Conservation (phyloP, 2,797 vertebrate species). For the Odontamblyopus lacepedii region DNA sequence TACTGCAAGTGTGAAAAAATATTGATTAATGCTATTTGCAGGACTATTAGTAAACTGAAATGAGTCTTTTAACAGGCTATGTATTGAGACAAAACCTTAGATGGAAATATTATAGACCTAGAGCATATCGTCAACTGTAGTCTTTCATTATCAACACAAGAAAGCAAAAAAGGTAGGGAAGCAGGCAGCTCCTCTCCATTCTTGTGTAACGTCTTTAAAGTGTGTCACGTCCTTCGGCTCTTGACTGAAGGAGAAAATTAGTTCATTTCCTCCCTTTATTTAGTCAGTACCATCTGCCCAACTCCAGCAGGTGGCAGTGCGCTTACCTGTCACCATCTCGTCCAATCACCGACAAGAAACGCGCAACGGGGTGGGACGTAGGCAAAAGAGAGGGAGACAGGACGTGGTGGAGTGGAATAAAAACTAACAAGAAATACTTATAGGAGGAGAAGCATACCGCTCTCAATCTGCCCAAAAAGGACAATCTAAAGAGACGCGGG, state of each 20-base stretch:
- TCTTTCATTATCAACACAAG: not conserved
- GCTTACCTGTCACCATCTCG: slow-evolving; percentile 37
- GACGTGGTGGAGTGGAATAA: slow-evolving; percentile 46
- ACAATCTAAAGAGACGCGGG: slow-evolving; percentile 40
- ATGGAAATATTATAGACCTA: not conserved
- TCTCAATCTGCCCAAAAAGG: slow-evolving; percentile 20
- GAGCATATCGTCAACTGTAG: not conserved
- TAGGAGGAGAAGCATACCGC: not conserved
- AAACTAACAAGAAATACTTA: slow-evolving; percentile 51
- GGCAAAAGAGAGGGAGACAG: slow-evolving; percentile 55
- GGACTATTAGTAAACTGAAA: not conserved
- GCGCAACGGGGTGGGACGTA: slow-evolving; percentile 41
- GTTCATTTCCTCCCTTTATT: slow-evolving; percentile 50
- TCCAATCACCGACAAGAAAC: slow-evolving; percentile 54
- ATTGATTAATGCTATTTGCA: not conserved
- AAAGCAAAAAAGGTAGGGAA: not conserved
- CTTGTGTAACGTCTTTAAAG: not conserved
- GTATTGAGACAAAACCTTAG: not conserved
- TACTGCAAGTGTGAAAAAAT: too few species aligned
- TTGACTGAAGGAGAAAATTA: slow-evolving; percentile 34
- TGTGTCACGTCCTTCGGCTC: slow-evolving; percentile 23
- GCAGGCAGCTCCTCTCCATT: not conserved
- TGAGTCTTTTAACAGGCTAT: not conserved
- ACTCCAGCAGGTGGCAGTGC: slow-evolving; percentile 69
- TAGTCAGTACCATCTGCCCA: slow-evolving; percentile 11